These are phyloP conservation scores for Rallus crepitans DNA, from an alignment of 2,797 vertebrate species.

Conservation along the genomic window DNA sequence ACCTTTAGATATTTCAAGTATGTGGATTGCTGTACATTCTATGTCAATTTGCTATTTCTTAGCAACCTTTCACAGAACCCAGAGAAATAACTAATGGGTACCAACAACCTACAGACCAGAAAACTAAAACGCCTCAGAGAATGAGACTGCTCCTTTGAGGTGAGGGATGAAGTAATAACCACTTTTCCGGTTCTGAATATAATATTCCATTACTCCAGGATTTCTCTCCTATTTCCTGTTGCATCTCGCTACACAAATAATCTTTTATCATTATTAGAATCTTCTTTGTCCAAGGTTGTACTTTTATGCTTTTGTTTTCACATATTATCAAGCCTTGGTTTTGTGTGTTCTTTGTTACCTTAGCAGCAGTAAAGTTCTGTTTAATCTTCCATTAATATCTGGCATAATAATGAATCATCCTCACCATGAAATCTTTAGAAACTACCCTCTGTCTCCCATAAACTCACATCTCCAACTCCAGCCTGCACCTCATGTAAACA, in stretches of 20 bases:
- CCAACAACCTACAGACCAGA: background rate
- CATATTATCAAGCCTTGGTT: background rate
- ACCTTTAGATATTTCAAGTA: background rate
- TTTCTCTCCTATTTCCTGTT: background rate
- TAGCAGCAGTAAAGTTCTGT: slow-evolving; percentile 41
- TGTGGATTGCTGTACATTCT: background rate
- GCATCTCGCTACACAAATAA: background rate
- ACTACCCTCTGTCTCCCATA: background rate
- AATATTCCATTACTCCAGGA: background rate
- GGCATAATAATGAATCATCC: slow-evolving; percentile 31
- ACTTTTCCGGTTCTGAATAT: background rate
- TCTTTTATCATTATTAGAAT: background rate
- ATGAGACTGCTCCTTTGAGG: background rate
- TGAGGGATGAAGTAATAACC: background rate
- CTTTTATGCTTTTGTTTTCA: background rate
- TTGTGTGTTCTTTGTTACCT: slow-evolving; percentile 43
- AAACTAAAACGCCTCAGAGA: background rate
- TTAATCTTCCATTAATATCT: slow-evolving; percentile 43
- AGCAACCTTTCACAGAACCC: background rate
- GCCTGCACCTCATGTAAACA: slow-evolving; percentile 9
- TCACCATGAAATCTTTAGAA: background rate
- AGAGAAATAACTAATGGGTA: background rate
- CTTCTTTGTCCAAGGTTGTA: background rate
- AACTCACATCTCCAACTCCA: background rate
- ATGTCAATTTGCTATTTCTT: background rate